Evolutionary conservation across 2,113 vertebrate species (phyloP), one percentile per base, ranked within the genome.

Genomic region (Callospermophilus lateralis): DNA sequence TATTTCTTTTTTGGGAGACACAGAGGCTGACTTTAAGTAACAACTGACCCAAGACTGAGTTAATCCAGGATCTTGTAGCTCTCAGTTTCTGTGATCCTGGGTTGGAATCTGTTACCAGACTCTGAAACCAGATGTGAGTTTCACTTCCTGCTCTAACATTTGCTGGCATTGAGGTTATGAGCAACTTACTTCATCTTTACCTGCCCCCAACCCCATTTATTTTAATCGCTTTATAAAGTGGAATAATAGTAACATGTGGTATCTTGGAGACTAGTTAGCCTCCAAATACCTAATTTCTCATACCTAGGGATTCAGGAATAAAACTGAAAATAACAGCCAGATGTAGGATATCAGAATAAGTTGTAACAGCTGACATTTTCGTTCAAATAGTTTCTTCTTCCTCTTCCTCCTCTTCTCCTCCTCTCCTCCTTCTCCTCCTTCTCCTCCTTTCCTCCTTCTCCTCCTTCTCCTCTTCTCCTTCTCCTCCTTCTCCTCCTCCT

Each of bases 31-130:
- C 61, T 91, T 80, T 19, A 45, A 2, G 34, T 37, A n/a, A 34
- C 63, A 73, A 4, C 30, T 45, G 15, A 17, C 48, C 8, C 45
- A 76, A n/a, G 5, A 24, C 37, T 37, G 13, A 45, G n/a, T 65
- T n/a, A 4, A 79, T 72, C 48, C 42, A 15, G 34, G 30, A 45
- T 48, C 53, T 26, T 97, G 12, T n/a, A 16, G 42, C 55, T 93
- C n/a, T 96, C 32, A 85, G 4, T 76, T 92, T 96, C 88, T 89
- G 39, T 88, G 72, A 70, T 84, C 34, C 58, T 91, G 55, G 19
- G 6, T 45, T 84, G 55, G 8, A n/a, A 6, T 78, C 83, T 65
- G 39, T 78, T 51, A 42, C 17, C 45, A 74, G 80, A 1, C 39
- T 87, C 30, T 53, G 19, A 53, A 78, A 37, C 78, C 70, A 93